A percentile compares a stretch with the other conserved stretches of the same genome.
These are phyloP conservation scores for Rhopilema esculentum DNA, from an alignment of 30 jellyfish, hydroid and myxozoan species.

Conservation along the genomic window DNA sequence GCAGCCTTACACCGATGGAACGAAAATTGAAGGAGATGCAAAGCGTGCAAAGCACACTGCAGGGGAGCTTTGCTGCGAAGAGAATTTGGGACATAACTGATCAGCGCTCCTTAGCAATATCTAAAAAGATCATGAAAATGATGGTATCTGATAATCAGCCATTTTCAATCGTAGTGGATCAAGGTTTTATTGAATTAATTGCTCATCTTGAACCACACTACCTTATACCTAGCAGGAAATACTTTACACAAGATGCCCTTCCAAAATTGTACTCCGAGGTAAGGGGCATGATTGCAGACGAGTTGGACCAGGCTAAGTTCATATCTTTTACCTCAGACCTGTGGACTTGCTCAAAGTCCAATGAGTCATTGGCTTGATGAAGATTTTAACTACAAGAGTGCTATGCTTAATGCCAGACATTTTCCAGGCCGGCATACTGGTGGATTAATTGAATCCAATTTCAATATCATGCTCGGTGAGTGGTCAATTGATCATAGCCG, in stretches of 20 bases:
- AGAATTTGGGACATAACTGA: slow-evolving; percentile 56
- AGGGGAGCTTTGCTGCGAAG: slow-evolving; percentile 25
- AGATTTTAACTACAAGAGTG: slow-evolving; percentile 59
- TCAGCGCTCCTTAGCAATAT: slow-evolving; percentile 26
- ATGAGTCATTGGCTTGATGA: slow-evolving; percentile 77
- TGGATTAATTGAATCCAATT: slow-evolving; percentile 37
- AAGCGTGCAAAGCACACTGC: slow-evolving; percentile 41
- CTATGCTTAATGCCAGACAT: slow-evolving; percentile 63
- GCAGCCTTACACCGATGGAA: slow-evolving; percentile 37
- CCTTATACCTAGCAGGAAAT: slow-evolving; percentile 60
- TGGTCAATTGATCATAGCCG: slow-evolving; percentile 65
- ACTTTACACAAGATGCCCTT: slow-evolving; percentile 43
- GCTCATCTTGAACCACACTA: slow-evolving; percentile 68
- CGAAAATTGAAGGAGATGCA: slow-evolving; percentile 53
- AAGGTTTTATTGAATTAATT: slow-evolving; percentile 53
- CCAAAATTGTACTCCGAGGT: slow-evolving; percentile 45
- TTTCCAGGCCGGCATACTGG: slow-evolving; percentile 78
- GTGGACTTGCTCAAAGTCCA: slow-evolving; percentile 76
- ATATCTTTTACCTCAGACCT: slow-evolving; percentile 71
- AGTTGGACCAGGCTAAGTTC: slow-evolving; percentile 56
- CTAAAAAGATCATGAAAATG: slow-evolving; percentile 53
- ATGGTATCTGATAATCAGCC: slow-evolving; percentile 78
- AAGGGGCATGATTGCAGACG: slow-evolving; percentile 43
- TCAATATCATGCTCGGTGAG: slow-evolving; percentile 54
- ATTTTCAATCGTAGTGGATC: slow-evolving; percentile 54